Base-by-base conservation (phyloP, 2,888 invertebrate species). In the Atherix ibis region DNA sequence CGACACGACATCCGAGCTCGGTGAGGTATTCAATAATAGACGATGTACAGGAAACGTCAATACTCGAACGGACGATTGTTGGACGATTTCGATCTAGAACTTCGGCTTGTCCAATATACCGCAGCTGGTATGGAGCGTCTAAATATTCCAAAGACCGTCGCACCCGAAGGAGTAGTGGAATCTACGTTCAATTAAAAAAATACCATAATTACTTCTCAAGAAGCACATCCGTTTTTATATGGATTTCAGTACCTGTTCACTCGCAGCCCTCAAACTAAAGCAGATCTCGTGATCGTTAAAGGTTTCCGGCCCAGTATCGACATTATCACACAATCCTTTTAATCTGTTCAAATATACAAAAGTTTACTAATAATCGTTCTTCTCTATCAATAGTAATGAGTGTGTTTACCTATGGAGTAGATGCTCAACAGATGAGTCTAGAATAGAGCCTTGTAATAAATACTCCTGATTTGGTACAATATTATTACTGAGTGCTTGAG, bases 281-380 rank as follows among this genome's bases (percentile, higher is more conserved):
- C 84, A 89, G 52, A 89, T 78, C 68, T 94, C 94, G 54, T 91
- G 84, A 56, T 95, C 94, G 51, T 87, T 77, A 57, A 94, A 95
- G 1, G 79, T 76, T 58, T 94, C 92, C 1, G 88, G 85, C 3
- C 82, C 84, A 33, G 78, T 77, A 50, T 91, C 87, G 2, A 87
- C 84, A 63, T 87, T 87, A 50, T 95, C 94, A 57, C 94, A 94
- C 5, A 94, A 66, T 2, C 94, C 94, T 46, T 89, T 71, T 10
- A 95, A 64, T 38, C n/a, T n/a, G n/a, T n/a, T n/a, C n/a, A n/a
- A n/a, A n/a, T n/a, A n/a, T n/a, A n/a, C n/a, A n/a, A n/a, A n/a
- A n/a, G n/a, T n/a, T n/a, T n/a, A n/a, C n/a, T n/a, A n/a, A n/a
- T n/a, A n/a, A n/a, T n/a, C n/a, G n/a, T n/a, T n/a, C n/a, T n/a